These are phyloP conservation scores for Eucidaris tribuloides DNA, from an alignment of 35 echinoderm and acorn worm genomes.

Conservation along the genomic window DNA sequence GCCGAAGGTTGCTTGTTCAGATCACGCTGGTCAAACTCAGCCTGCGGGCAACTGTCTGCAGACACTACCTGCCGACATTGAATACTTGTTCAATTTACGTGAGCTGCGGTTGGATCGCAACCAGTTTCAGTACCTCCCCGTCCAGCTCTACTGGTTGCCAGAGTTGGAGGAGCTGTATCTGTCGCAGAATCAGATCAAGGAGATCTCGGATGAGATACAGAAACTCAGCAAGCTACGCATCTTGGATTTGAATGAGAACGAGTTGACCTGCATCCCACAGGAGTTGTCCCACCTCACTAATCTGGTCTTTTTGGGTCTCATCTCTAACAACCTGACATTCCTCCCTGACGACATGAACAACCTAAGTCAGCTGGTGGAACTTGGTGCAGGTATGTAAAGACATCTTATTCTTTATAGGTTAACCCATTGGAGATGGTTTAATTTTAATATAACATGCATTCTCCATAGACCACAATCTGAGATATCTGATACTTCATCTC, in stretches of 20 bases:
- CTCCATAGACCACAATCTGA: too few relatives aligned
- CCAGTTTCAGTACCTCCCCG: slow-evolving; percentile 73
- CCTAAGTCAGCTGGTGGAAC: slow-evolving; percentile 58
- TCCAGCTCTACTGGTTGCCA: slow-evolving; percentile 94
- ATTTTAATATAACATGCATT: too few relatives aligned
- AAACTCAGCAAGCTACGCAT: slow-evolving; percentile 70
- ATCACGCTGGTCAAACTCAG: slow-evolving; percentile 74
- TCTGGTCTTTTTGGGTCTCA: slow-evolving; percentile 37
- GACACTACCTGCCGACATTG: slow-evolving; percentile 81
- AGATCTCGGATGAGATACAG: slow-evolving; percentile 74
- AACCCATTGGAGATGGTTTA: too few relatives aligned
- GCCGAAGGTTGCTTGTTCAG: slow-evolving; percentile 79
- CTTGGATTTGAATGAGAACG: slow-evolving; percentile 70
- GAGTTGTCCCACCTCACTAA: slow-evolving; percentile 46
- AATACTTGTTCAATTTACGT: slow-evolving; percentile 77
- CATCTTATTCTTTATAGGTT: too few relatives aligned
- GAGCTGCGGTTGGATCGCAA: slow-evolving; percentile 69
- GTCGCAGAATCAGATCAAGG: slow-evolving; percentile 64
- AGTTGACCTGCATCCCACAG: slow-evolving; percentile 45
- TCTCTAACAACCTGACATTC: slow-evolving; percentile 41
- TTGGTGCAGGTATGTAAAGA: neutral
- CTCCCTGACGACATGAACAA: slow-evolving; percentile 53
- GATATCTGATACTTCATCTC: too few relatives aligned
- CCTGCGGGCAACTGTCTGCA: slow-evolving; percentile 78
- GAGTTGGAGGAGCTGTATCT: slow-evolving; percentile 72